These are phyloP conservation scores for Thereva nobilitata DNA, from an alignment of 2,888 invertebrate species.

Conservation along the genomic window DNA sequence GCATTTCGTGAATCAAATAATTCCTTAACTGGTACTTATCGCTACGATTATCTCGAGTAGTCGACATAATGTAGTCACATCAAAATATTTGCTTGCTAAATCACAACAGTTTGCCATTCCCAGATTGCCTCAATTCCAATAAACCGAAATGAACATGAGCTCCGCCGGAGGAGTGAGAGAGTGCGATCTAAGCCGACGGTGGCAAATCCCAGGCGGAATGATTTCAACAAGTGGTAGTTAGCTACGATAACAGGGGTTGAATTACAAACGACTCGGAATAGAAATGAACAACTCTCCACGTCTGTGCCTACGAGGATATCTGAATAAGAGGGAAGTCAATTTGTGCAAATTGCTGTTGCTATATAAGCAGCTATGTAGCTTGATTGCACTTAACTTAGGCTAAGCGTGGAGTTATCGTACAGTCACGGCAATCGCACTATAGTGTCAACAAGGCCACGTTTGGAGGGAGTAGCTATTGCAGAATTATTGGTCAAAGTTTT, in stretches of 20 bases:
- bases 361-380: background rate
- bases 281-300: slow-evolving; percentile 38
- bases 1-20: no score
- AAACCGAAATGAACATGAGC: slow-evolving; percentile 14
- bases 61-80: no score
- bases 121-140: slow-evolving; percentile 18
- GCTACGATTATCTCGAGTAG: no score
- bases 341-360: slow-evolving; percentile 39
- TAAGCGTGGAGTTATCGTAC: no score
- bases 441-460: no score
- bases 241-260: slow-evolving; percentile 39
- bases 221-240: slow-evolving; percentile 41
- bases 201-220: slow-evolving; percentile 35
- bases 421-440: no score
- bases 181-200: slow-evolving; percentile 17
- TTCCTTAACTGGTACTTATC: no score
- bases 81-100: background rate
- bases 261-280: slow-evolving; percentile 40
- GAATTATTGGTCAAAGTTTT: no score
- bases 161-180: background rate
- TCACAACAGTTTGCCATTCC: slow-evolving; percentile 22
- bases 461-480: no score
- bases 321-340: slow-evolving; percentile 37
- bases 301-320: slow-evolving; percentile 8
- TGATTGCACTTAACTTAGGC: no score